Evolutionary conservation across 1,140 invertebrate genomes (phyloP).

Genomic region (Musca vetustissima): DNA sequence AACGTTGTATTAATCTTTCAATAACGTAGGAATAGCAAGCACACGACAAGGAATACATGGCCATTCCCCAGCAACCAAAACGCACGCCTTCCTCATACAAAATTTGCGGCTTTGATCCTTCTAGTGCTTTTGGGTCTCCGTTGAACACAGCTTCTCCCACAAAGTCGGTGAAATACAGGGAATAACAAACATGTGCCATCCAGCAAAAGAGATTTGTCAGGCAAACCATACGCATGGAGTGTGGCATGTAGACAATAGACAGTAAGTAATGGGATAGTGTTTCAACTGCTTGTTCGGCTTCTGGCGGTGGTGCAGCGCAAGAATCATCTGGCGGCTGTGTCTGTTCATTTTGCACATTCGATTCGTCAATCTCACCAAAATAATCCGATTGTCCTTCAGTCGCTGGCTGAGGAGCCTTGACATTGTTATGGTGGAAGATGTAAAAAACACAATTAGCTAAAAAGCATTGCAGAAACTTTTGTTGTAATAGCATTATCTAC

Average conservation of each 20-base stretch:
- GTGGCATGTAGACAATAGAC: conserved; percentile 89
- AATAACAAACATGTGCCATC: conserved; percentile 97
- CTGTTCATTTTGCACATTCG: too few species aligned
- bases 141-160: conserved; percentile 93
- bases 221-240: conserved; percentile 82
- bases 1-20: conserved; percentile 81
- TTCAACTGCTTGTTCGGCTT: conserved; percentile 30
- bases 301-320: not conserved
- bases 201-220: conserved; percentile 95
- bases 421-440: too few species aligned
- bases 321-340: too few species aligned
- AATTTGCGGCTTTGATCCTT: conserved; percentile 63
- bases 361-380: too few species aligned
- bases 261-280: conserved; percentile 76
- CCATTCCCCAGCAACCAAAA: conserved; percentile 96
- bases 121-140: conserved; percentile 82
- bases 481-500: too few species aligned
- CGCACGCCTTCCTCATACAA: conserved; percentile 88
- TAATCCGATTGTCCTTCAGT: too few species aligned
- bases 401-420: too few species aligned
- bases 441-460: too few species aligned
- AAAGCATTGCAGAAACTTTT: too few species aligned
- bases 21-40: conserved; percentile 89
- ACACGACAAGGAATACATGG: conserved; percentile 93
- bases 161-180: conserved; percentile 95